phyloP scores from a whole-genome alignment of 2,888 invertebrate species.

The Mythimna vitellina region DNA sequence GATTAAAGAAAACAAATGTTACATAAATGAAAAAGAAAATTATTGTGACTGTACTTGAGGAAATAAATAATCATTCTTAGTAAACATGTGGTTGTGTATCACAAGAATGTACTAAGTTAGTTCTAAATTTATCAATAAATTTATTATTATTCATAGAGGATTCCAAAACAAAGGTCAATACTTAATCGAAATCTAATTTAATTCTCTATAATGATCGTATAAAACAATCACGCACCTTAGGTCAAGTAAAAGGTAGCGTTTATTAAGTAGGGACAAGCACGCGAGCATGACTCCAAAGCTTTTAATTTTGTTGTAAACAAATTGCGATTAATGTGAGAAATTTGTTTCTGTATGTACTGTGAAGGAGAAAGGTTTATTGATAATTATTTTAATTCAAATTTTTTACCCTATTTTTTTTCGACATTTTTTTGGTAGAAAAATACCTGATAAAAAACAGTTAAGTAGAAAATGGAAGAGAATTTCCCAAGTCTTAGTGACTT shows the following conservation, averaged over 20 bases:
- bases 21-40: too few species aligned
- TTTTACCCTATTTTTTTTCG: too few species aligned
- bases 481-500: too few species aligned
- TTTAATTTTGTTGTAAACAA: conserved; percentile 75
- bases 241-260: conserved; percentile 79
- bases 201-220: conserved; percentile 55
- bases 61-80: not conserved
- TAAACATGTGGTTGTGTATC: too few species aligned
- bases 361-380: conserved; percentile 30
- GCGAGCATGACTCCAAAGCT: conserved; percentile 71
- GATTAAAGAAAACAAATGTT: not conserved
- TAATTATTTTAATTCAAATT: not conserved
- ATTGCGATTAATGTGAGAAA: conserved; percentile 77
- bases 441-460: too few species aligned
- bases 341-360: conserved; percentile 59
- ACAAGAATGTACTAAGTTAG: too few species aligned
- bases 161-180: conserved; percentile 15
- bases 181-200: conserved; percentile 43
- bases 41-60: not conserved
- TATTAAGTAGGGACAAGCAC: conserved; percentile 82
- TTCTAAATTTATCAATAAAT: too few species aligned
- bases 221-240: conserved; percentile 57
- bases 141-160: not conserved
- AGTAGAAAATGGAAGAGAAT: too few species aligned
- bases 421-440: too few species aligned